Percentiles rank a stretch among this genome's conserved stretches.
These are phyloP conservation scores for Xerus rutilus DNA, from an alignment of 2,797 vertebrate genomes.

Conservation along the genomic window DNA sequence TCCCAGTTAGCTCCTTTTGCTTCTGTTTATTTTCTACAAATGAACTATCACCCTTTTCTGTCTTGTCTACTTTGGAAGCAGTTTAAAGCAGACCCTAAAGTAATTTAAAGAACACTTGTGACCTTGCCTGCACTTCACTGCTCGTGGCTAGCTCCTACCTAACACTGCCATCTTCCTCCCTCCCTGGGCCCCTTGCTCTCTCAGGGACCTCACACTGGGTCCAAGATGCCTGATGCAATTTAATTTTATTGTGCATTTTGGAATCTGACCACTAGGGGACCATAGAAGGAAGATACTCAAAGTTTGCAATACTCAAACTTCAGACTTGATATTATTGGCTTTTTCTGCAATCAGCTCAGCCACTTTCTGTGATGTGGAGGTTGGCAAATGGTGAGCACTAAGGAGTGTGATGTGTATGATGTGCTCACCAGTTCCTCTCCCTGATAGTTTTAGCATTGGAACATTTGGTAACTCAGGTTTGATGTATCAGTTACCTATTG, in stretches of 20 bases:
- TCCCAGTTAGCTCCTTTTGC: no score
- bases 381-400: neutral
- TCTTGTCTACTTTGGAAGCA: no score
- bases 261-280: neutral
- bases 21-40: no score
- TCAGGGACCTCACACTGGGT: neutral
- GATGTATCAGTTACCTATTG: neutral
- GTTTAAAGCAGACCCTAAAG: no score
- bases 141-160: no score
- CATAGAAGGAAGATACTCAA: neutral
- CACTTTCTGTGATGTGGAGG: neutral
- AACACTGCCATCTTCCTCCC: neutral
- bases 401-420: neutral
- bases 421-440: neutral
- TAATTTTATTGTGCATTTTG: neutral
- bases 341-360: neutral
- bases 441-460: neutral
- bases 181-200: neutral
- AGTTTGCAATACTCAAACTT: neutral
- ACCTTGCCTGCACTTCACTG: no score
- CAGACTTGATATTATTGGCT: neutral
- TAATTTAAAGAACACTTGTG: no score
- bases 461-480: neutral
- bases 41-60: no score
- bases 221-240: neutral